A percentile compares a stretch with the other conserved stretches of the same genome.
These are phyloP conservation scores for Dynastes grantii DNA, from an alignment of 2,888 invertebrate species.

Conservation along the genomic window DNA sequence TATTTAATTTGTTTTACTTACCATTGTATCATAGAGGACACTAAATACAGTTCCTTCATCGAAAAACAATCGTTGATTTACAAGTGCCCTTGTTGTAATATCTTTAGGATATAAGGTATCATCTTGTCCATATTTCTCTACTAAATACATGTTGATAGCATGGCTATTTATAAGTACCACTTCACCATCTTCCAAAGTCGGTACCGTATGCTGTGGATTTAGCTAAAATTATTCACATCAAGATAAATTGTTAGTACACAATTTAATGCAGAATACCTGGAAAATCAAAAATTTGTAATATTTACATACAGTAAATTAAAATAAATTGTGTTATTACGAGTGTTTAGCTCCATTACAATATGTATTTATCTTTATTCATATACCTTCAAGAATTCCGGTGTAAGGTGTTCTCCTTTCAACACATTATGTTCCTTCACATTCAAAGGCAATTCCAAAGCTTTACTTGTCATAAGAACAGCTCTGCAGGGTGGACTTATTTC, in stretches of 20 bases:
- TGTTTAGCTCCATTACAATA: too few relatives aligned
- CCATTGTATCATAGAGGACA: slow-evolving; percentile 23
- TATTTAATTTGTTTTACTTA: background rate
- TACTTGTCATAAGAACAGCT: slow-evolving; percentile 66
- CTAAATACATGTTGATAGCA: slow-evolving; percentile 72
- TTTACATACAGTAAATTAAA: slow-evolving; percentile 55
- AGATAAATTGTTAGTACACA: too few relatives aligned
- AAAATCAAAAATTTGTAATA: too few relatives aligned
- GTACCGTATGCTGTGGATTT: slow-evolving; percentile 75
- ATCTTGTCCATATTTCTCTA: slow-evolving; percentile 72
- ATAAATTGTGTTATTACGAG: slow-evolving; percentile 57
- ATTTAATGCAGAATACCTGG: too few relatives aligned
- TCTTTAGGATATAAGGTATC: slow-evolving; percentile 75
- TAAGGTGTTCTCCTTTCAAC: slow-evolving; percentile 67
- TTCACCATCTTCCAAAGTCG: slow-evolving; percentile 74
- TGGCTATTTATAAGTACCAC: slow-evolving; percentile 72
- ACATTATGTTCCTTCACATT: slow-evolving; percentile 67
- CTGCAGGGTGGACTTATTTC: slow-evolving; percentile 68
- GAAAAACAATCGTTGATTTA: slow-evolving; percentile 74
- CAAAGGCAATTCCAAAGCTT: slow-evolving; percentile 66
- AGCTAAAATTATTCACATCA: slow-evolving; percentile 56
- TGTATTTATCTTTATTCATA: too few relatives aligned
- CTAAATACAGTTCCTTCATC: slow-evolving; percentile 72
- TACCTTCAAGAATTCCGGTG: slow-evolving; percentile 70
- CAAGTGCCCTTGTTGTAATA: slow-evolving; percentile 70